Percentiles rank a stretch among this genome's conserved stretches.
These are phyloP conservation scores for Progne subis DNA, from an alignment of 2,113 vertebrate genomes.

Conservation along the genomic window DNA sequence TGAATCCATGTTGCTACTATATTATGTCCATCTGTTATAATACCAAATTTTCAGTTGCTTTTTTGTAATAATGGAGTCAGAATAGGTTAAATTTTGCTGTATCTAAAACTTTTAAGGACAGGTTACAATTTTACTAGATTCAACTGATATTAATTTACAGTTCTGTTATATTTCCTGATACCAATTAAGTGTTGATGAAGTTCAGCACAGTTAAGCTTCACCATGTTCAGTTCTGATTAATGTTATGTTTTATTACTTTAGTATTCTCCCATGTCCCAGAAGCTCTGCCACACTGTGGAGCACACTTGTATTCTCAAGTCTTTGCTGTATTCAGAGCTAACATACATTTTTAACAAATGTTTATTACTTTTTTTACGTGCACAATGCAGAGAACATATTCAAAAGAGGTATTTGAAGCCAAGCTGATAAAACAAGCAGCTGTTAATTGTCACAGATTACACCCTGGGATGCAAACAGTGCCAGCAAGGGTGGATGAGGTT, in stretches of 20 bases:
- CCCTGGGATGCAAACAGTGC: background rate
- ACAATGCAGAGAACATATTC: background rate
- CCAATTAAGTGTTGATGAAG: background rate
- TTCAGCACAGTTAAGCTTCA: background rate
- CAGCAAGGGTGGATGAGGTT: background rate
- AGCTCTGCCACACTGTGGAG: background rate
- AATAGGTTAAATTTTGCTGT: background rate
- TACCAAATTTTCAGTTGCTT: background rate
- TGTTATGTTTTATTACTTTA: background rate
- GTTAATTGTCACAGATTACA: background rate
- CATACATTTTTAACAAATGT: background rate
- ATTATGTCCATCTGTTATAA: background rate
- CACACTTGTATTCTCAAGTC: background rate
- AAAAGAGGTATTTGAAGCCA: conserved; percentile 4
- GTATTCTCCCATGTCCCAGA: background rate
- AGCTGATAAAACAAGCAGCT: conserved; percentile 1
- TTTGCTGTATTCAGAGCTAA: background rate
- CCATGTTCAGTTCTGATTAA: background rate
- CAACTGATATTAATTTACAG: background rate
- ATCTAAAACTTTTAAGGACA: background rate
- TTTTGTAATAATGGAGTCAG: background rate
- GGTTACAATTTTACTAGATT: background rate
- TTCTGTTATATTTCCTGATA: background rate
- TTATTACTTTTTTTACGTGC: conserved; percentile 6
- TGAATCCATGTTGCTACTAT: background rate